Percentiles rank a stretch among this genome's conserved stretches.
These are phyloP conservation scores for Mus minutoides DNA, from an alignment of 2,797 vertebrate genomes.

Conservation along the genomic window DNA sequence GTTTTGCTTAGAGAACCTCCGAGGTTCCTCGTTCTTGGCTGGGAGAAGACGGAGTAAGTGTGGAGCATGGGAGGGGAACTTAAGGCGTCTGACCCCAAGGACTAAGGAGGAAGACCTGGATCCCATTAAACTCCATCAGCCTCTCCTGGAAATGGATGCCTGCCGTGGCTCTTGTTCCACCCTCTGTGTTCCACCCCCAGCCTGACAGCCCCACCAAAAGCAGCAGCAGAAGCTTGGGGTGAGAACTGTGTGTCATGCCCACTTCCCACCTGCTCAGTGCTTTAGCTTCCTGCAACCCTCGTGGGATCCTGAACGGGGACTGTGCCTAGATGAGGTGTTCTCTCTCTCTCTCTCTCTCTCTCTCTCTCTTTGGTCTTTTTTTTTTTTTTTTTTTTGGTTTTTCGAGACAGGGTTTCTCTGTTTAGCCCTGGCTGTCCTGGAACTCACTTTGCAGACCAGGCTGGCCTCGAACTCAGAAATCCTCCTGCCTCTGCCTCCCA, in stretches of 20 bases:
- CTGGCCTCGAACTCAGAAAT: no score
- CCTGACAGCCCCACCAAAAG: background rate
- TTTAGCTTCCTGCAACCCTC: background rate
- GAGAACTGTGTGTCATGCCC: background rate
- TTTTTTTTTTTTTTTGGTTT: no score
- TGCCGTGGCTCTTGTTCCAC: background rate
- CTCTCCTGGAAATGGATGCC: conserved; percentile 45
- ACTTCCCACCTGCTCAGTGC: background rate
- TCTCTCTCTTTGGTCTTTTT: background rate
- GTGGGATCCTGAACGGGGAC: background rate
- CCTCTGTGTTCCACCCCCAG: background rate
- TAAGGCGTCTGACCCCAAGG: background rate
- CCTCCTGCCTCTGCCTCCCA: no score
- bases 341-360: background rate
- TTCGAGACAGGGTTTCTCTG: no score
- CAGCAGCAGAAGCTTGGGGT: conserved; percentile 14
- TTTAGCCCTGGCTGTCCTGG: no score
- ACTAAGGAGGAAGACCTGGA: conserved; percentile 65
- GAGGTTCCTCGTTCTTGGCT: background rate
- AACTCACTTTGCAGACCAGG: no score
- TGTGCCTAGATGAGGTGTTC: background rate
- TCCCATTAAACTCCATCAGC: conserved; percentile 65
- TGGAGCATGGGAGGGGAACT: conserved; percentile 34
- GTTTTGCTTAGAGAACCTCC: background rate
- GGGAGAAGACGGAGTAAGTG: background rate